A percentile compares a stretch with the other conserved stretches of the same genome.
These are phyloP conservation scores for Poeciliopsis prolifica DNA, from an alignment of 2,113 vertebrate genomes.

Conservation along the genomic window DNA sequence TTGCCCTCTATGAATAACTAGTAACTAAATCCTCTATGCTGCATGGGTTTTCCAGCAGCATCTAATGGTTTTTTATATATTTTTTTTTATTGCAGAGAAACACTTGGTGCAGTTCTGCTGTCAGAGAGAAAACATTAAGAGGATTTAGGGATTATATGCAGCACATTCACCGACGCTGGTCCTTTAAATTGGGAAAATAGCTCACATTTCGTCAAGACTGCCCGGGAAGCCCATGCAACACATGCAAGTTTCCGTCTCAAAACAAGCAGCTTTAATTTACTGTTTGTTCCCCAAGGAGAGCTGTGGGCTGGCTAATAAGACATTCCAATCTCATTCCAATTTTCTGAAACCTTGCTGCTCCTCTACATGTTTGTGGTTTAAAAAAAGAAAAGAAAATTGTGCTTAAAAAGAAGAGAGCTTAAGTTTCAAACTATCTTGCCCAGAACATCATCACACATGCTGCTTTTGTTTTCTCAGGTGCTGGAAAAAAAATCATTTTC, in stretches of 20 bases:
- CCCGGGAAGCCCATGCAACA: constrained; percentile 18
- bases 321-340: constrained; percentile 1
- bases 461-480: no score
- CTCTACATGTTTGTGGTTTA: no score
- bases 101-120: constrained; percentile 9
- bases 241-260: constrained; percentile 11
- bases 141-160: constrained; percentile 58
- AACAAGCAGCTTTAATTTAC: constrained; percentile 49
- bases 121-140: constrained; percentile 53
- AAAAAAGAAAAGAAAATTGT: no score
- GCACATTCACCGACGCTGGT: constrained; percentile 24
- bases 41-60: constrained; percentile 4
- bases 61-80: constrained; percentile 25
- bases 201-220: constrained; percentile 53
- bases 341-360: not conserved
- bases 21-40: not conserved
- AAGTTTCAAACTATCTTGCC: no score
- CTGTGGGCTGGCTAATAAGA: constrained; percentile 31
- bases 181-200: constrained; percentile 38
- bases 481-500: no score
- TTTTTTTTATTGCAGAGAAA: constrained; percentile 10
- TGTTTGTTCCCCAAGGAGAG: constrained; percentile 10
- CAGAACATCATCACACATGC: no score
- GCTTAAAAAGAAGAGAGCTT: no score
- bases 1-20: constrained; percentile 7